Base-by-base conservation (phyloP, 2,888 invertebrate genomes). In the Hypomecis punctinalis region DNA sequence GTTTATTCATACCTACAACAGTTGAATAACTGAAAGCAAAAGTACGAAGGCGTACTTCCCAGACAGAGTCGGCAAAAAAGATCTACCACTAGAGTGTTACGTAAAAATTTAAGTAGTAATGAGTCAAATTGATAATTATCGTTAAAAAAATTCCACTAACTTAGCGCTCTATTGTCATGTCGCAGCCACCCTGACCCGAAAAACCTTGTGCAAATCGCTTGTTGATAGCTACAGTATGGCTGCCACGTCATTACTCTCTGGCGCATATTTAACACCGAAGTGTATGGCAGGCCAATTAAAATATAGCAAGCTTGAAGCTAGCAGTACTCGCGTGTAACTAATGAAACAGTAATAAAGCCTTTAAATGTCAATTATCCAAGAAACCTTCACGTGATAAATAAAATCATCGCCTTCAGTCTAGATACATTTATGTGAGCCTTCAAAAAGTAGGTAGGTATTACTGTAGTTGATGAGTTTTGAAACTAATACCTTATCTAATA, bases 121-220 rank as follows among this genome's bases (percentile, higher is more conserved):
- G 48, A 23, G 10, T 46, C 53, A 39, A 58, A 49, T 55, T 35
- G 13, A 11, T 48, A 48, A 49, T n/a, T n/a, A n/a, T 40, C 23
- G 33, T 49, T 33, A 23, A 51, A 5, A 51, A 57, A 60, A 39
- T 65, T 56, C 53, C 13, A 55, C 11, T 4, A 53, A 43, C 46
- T 45, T 49, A 43, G 55, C 53, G 57, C 54, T 67, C 68, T 67
- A 70, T 68, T 71, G 72, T 68, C 59, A 68, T 71, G 67, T 69
- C 63, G 61, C 63, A 66, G 65, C 39, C 58, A 66, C 70, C 70
- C 61, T 73, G 71, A 74, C 71, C 73, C 66, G 66, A 65, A 69
- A 71, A 75, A 53, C 71, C 67, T 72, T 70, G 63, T 71, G 68
- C 66, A 67, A 71, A 73, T 68, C 64, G 67, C 67, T 71, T 69